Evolutionary conservation across 2,113 vertebrate species (phyloP).

Genomic region (Panthera leo): DNA sequence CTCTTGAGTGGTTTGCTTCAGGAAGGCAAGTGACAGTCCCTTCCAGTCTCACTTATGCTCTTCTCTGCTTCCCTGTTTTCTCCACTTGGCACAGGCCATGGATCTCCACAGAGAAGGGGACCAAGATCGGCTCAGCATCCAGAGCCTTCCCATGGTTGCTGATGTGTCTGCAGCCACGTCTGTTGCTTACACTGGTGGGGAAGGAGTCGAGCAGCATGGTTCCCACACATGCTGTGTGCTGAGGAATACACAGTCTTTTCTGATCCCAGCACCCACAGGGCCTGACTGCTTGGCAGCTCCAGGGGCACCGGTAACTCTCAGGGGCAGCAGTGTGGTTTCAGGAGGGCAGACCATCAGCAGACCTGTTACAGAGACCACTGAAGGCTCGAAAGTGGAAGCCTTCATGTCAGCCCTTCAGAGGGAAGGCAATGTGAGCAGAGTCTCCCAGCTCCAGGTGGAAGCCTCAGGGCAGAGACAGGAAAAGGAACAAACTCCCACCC

Average conservation of each 20-base stretch:
- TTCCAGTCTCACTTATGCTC: background rate
- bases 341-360: background rate
- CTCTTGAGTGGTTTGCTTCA: background rate
- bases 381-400: background rate
- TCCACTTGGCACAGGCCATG: background rate
- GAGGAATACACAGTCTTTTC: background rate
- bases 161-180: background rate
- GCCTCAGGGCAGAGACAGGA: no score
- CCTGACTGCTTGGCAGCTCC: background rate
- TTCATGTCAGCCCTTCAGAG: background rate
- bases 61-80: background rate
- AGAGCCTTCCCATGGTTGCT: background rate
- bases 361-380: background rate
- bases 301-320: background rate
- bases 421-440: no score
- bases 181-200: background rate
- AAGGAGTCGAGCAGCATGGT: background rate
- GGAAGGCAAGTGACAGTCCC: background rate
- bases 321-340: background rate
- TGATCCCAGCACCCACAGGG: background rate
- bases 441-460: background rate
- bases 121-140: background rate
- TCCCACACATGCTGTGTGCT: background rate
- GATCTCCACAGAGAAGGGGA: background rate
- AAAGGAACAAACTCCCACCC: background rate